Evolutionary conservation across 2,797 vertebrate species (phyloP).

Genomic region (Falco rusticolus): DNA sequence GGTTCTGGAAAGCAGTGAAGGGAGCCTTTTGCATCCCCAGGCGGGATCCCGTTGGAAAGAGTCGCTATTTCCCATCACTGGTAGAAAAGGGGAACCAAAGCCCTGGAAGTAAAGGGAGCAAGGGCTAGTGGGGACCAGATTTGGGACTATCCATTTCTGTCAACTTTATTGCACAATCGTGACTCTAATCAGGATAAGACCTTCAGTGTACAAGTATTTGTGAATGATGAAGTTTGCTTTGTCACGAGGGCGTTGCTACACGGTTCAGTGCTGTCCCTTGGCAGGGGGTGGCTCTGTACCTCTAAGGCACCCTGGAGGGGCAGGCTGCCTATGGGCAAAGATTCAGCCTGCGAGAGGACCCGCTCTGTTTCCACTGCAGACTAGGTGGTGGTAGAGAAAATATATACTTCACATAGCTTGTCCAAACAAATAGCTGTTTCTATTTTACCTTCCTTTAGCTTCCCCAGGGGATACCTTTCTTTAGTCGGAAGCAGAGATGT

Average conservation of each 20-base stretch:
- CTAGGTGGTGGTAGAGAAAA: neutral
- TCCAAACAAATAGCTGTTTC: neutral
- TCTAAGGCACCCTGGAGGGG: neutral
- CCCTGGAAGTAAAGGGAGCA: neutral
- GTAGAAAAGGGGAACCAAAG: neutral
- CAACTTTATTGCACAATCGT: fast-evolving
- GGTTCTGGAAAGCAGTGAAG: neutral
- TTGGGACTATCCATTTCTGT: neutral
- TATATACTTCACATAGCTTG: fast-evolving
- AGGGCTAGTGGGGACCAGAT: neutral
- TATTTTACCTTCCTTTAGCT: neutral
- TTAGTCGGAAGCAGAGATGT: neutral
- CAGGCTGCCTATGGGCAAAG: neutral
- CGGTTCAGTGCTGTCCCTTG: fast-evolving
- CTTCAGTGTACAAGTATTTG: neutral
- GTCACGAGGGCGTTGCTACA: neutral
- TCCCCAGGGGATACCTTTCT: neutral
- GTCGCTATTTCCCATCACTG: fast-evolving
- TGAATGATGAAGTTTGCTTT: neutral
- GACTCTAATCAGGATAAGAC: neutral
- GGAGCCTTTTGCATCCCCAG: neutral
- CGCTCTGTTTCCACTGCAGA: neutral
- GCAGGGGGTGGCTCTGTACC: neutral
- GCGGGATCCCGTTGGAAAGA: neutral
- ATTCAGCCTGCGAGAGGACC: neutral